phyloP scores from a whole-genome alignment of 2,113 vertebrate species.

The Paracanthobrama guichenoti region DNA sequence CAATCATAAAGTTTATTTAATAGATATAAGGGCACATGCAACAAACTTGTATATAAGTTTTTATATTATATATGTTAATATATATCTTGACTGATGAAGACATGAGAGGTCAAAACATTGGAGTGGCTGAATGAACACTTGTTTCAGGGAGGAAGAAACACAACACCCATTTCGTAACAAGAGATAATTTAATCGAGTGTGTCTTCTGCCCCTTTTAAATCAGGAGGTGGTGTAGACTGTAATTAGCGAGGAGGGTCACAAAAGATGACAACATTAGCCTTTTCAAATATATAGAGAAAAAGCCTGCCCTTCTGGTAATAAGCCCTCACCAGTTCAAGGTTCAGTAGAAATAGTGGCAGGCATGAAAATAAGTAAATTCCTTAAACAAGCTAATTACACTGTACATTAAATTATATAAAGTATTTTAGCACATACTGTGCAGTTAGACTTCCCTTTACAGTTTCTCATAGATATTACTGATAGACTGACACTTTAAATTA shows the following conservation, averaged over 20 bases:
- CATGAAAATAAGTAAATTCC: not conserved
- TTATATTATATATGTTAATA: no score
- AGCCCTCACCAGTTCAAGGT: not conserved
- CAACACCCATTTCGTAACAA: conserved; percentile 1
- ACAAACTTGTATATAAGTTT: not conserved
- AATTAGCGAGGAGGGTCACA: conserved; percentile 8
- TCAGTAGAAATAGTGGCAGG: not conserved
- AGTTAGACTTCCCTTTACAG: not conserved
- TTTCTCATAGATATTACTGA: not conserved
- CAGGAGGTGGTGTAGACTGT: conserved; percentile 6
- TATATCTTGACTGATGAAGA: not conserved
- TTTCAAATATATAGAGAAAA: conserved; percentile 16
- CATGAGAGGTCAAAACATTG: not conserved
- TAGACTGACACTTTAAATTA: no score
- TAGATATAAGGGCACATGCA: not conserved
- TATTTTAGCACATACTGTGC: not conserved
- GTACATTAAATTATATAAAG: not conserved
- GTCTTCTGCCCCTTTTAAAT: conserved; percentile 14
- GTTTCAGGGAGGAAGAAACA: not conserved
- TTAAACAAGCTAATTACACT: not conserved
- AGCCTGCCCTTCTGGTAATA: not conserved
- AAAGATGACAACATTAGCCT: conserved; percentile 15
- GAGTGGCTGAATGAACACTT: not conserved
- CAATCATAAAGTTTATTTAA: not conserved
- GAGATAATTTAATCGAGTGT: conserved; percentile 2